A percentile compares a stretch with the other conserved stretches of the same genome.
Evolutionary conservation across 1,140 invertebrate genomes (phyloP).

Genomic region (Hypsibius dujardini): DNA sequence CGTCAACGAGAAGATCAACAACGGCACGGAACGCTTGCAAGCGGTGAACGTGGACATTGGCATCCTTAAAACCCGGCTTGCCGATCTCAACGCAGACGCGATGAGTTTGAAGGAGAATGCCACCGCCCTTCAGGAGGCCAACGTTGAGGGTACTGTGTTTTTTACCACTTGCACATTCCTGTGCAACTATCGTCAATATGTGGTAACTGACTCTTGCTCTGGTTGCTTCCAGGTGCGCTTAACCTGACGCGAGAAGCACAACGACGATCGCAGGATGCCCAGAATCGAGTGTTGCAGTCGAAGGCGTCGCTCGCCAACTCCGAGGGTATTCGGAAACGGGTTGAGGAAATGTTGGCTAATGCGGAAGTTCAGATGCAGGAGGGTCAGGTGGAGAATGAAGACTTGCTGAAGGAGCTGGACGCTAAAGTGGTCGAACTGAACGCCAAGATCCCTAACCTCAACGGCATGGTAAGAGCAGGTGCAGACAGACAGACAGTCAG

Average conservation of each 20-base stretch:
- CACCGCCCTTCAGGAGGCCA: constrained; percentile 74
- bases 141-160: constrained; percentile 53
- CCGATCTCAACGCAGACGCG: constrained; percentile 53
- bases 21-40: constrained; percentile 55
- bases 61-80: constrained; percentile 50
- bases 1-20: constrained; percentile 47
- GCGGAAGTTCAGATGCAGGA: constrained; percentile 49
- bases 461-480: constrained; percentile 42
- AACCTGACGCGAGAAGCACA: constrained; percentile 67
- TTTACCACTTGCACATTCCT: neutral
- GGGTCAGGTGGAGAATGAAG: constrained; percentile 43
- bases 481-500: no score
- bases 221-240: constrained; percentile 46
- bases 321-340: constrained; percentile 50
- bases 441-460: constrained; percentile 57
- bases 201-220: neutral
- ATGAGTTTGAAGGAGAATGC: constrained; percentile 60
- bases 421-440: constrained; percentile 48
- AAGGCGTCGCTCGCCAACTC: constrained; percentile 47
- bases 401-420: constrained; percentile 45
- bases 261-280: constrained; percentile 45
- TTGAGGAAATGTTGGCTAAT: constrained; percentile 55
- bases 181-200: neutral
- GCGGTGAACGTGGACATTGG: constrained; percentile 55
- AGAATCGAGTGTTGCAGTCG: constrained; percentile 35